A percentile compares a stretch with the other conserved stretches of the same genome.
phyloP scores from a whole-genome alignment of 2,888 invertebrate genomes.

The Tenthredo distinguenda region DNA sequence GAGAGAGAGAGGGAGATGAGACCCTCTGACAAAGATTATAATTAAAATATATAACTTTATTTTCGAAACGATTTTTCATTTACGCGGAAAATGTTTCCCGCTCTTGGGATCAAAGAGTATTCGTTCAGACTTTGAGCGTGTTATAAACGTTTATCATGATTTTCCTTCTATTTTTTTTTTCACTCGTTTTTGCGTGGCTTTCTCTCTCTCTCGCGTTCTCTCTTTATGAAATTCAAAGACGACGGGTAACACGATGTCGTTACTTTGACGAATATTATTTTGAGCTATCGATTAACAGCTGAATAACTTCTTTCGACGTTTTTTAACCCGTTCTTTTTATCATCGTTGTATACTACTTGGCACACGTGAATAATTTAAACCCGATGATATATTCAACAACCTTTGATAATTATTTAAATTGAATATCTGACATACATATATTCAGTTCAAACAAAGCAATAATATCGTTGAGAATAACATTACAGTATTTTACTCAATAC shows the following conservation, averaged over 20 bases:
- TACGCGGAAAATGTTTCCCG: background rate
- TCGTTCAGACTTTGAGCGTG: background rate
- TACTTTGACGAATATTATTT: slow-evolving; percentile 27
- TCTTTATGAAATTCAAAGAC: background rate
- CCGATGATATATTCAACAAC: background rate
- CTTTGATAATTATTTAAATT: too few relatives aligned
- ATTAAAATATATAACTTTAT: slow-evolving; percentile 37
- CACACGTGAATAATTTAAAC: background rate
- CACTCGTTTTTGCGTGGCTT: background rate
- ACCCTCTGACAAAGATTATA: slow-evolving; percentile 32
- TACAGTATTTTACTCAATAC: too few relatives aligned
- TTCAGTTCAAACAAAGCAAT: too few relatives aligned
- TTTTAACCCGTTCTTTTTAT: background rate
- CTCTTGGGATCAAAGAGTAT: slow-evolving; percentile 7
- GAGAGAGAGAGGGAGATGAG: background rate
- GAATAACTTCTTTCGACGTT: background rate
- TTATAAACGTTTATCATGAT: slow-evolving; percentile 27
- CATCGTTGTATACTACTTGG: background rate
- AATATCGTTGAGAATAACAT: too few relatives aligned
- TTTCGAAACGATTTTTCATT: slow-evolving; percentile 29
- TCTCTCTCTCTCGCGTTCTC: background rate
- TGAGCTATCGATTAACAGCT: background rate
- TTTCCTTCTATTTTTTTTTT: background rate
- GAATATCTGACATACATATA: too few relatives aligned
- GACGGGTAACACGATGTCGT: slow-evolving; percentile 9